A percentile compares a stretch with the other conserved stretches of the same genome.
phyloP scores from a whole-genome alignment of 2,797 vertebrate genomes.

The Prionace glauca region DNA sequence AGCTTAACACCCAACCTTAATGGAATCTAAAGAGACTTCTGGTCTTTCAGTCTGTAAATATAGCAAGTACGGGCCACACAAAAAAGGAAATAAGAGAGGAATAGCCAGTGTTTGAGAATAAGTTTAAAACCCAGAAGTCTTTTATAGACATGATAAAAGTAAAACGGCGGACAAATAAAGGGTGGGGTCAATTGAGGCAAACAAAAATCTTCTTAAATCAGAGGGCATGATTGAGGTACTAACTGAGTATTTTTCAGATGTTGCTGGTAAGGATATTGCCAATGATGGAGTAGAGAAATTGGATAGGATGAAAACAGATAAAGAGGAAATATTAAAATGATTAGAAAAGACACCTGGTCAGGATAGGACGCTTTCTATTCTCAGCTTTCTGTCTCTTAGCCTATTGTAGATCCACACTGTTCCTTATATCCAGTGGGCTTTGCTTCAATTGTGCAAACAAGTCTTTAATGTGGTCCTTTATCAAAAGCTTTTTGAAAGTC shows the following conservation, averaged over 20 bases:
- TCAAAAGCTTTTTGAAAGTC: neutral
- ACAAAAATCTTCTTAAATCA: neutral
- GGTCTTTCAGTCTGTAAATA: neutral
- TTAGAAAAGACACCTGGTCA: neutral
- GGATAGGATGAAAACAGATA: neutral
- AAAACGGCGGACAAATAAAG: neutral
- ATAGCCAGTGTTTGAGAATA: neutral
- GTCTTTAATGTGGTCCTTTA: neutral
- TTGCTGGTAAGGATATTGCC: neutral
- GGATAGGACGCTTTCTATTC: neutral
- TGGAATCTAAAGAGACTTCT: neutral
- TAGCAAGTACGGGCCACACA: neutral
- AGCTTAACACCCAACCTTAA: neutral
- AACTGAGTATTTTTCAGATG: neutral
- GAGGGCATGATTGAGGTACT: neutral
- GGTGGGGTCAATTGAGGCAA: neutral
- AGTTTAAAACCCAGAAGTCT: no score
- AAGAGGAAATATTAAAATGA: neutral
- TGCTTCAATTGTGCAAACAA: neutral
- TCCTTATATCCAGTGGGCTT: neutral
- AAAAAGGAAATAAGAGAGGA: neutral
- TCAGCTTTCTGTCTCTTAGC: neutral
- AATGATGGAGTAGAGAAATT: neutral
- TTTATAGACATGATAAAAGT: neutral
- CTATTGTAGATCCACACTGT: neutral